Evolutionary conservation across 2,797 vertebrate species (phyloP), one percentile per base, ranked within the genome.

Genomic region (Muraenolepis orangiensis): DNA sequence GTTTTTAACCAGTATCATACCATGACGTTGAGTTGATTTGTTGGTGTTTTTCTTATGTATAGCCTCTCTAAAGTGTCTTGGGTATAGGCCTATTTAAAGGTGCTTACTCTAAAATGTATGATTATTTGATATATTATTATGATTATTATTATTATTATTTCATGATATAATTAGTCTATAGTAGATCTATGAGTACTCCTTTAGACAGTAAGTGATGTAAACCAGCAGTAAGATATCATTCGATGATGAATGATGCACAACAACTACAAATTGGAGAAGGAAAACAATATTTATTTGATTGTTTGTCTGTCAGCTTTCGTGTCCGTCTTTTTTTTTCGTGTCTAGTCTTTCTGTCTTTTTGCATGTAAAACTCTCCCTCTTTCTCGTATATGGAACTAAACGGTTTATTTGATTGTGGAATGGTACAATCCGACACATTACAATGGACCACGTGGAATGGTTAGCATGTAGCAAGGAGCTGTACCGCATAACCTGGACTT

Each of bases 381-480:
- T 23, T 57, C 51, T 23, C 51, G 18, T 57, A 20, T n/a, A 57
- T 57, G 51, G 32, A 34, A 4, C 4, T 18, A 51, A 20, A 57
- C 6, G 1, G 51, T 57, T 57, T 0, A 57, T 23, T 57, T 23
- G n/a, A 57, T 57, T 57, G n/a, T 57, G 83, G 89, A 93, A 91
- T 86, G 87, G 84, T 92, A 91, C 88, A 88, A 87, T 88, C 90
- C 88, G 81, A 86, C 89, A 93, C 90, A 91, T 83, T 87, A 88
- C 85, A 89, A 81, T 81, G 87, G 87, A 92, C 83, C 89, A 91
- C 86, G 87, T 84, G 84, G 82, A 83, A 90, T 85, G 85, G 89
- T 86, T 87, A 88, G 87, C 88, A 88, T 93, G 92, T 94, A 91
- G 91, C 93, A 91, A 85, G 78, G 73, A 86, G 84, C 87, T 87